A percentile compares a stretch with the other conserved stretches of the same genome.
These are phyloP conservation scores for Coilia nasus DNA, from an alignment of 2,797 vertebrate species.

Conservation along the genomic window DNA sequence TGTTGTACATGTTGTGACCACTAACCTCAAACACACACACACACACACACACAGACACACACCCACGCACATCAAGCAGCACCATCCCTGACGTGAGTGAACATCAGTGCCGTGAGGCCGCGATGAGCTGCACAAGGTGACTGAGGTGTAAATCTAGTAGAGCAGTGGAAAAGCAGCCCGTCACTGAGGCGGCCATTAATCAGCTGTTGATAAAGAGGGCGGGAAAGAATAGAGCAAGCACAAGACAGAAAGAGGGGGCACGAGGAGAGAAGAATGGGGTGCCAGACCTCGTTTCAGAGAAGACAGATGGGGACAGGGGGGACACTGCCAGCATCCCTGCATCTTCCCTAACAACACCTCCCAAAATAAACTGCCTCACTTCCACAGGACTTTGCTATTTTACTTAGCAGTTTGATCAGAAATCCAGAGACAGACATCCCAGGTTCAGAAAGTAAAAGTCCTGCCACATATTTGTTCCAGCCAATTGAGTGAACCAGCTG, in stretches of 20 bases:
- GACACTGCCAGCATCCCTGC: background rate
- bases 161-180: background rate
- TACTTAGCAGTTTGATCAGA: too few species aligned
- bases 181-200: background rate
- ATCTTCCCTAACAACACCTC: background rate
- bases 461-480: too few species aligned
- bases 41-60: too few species aligned
- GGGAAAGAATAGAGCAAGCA: background rate
- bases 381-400: too few species aligned
- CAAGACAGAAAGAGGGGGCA: background rate
- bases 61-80: background rate
- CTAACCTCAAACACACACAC: too few species aligned
- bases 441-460: too few species aligned
- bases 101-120: background rate
- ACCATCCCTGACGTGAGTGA: background rate
- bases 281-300: background rate
- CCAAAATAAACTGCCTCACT: background rate
- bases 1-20: too few species aligned
- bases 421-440: too few species aligned
- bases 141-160: background rate
- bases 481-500: too few species aligned
- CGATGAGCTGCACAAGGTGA: background rate
- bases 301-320: background rate
- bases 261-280: background rate
- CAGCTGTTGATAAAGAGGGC: constrained; percentile 5